Percentiles rank a stretch among this genome's conserved stretches.
phyloP scores from a whole-genome alignment of 2,113 vertebrate species.

The Indicator maculatus region DNA sequence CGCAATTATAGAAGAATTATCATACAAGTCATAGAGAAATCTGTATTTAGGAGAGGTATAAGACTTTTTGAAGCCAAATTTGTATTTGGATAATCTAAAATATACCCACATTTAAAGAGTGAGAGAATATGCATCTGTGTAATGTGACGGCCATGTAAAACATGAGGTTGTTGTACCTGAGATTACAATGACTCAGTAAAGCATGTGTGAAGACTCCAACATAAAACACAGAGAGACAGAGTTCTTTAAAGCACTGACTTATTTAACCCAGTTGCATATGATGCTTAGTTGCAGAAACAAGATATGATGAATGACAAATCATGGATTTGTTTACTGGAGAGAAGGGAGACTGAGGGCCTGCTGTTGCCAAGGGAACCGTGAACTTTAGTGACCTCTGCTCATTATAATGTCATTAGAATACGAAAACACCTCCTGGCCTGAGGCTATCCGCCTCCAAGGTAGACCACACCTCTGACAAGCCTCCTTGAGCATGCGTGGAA shows the following conservation, averaged over 20 bases:
- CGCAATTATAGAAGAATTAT: neutral
- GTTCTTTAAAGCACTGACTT: neutral
- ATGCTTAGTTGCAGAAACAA: neutral
- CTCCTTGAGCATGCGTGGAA: too few relatives aligned
- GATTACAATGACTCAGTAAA: neutral
- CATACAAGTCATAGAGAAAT: neutral
- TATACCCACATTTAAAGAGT: neutral
- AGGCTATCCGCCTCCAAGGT: too few relatives aligned
- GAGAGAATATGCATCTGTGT: neutral
- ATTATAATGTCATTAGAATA: too few relatives aligned
- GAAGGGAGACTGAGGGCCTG: neutral
- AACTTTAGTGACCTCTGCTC: too few relatives aligned
- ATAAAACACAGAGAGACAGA: neutral
- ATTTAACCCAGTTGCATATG: neutral
- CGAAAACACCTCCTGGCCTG: too few relatives aligned
- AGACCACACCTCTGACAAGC: too few relatives aligned
- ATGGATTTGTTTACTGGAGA: neutral
- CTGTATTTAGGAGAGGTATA: neutral
- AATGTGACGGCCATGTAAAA: neutral
- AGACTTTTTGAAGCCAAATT: neutral
- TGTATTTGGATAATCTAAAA: neutral
- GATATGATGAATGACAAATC: neutral
- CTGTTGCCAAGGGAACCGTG: too few relatives aligned
- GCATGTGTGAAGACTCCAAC: neutral
- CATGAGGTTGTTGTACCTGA: neutral